Evolutionary conservation across 1,140 invertebrate species (phyloP).

Genomic region (Drosophila baimaii): DNA sequence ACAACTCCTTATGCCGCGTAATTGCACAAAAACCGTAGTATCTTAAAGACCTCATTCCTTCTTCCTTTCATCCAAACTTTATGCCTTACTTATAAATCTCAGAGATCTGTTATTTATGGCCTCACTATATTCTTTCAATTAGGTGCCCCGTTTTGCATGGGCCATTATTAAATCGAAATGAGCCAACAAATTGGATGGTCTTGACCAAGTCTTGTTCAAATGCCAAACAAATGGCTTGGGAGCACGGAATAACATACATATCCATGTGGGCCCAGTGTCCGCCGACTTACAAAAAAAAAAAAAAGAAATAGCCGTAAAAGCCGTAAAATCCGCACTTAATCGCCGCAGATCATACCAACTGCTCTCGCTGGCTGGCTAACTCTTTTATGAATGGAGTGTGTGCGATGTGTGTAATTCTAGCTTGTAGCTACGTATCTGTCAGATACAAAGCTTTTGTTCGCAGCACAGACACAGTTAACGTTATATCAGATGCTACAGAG

Average conservation of each 20-base stretch:
- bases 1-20: not conserved
- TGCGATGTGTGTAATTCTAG: constrained; percentile 43
- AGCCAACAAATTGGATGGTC: constrained; percentile 48
- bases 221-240: constrained; percentile 44
- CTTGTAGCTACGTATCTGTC: constrained; percentile 32
- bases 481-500: constrained; percentile 64
- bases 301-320: constrained; percentile 30
- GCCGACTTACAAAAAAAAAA: not conserved
- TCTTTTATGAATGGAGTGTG: constrained; percentile 64
- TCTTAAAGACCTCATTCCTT: constrained; percentile 12
- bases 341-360: constrained; percentile 31
- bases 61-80: not conserved
- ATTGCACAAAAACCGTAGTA: not conserved
- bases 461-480: constrained; percentile 65
- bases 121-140: constrained; percentile 53
- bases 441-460: constrained; percentile 38
- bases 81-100: not conserved
- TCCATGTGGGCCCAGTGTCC: constrained; percentile 13
- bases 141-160: constrained; percentile 53
- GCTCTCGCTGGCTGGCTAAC: not conserved
- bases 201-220: constrained; percentile 37
- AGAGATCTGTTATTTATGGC: constrained; percentile 33
- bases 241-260: constrained; percentile 26
- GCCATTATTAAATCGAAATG: constrained; percentile 51
- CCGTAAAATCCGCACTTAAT: constrained; percentile 46